These are phyloP conservation scores for Rhyacophila brunnea DNA, from an alignment of 1,140 invertebrate species.

Conservation along the genomic window DNA sequence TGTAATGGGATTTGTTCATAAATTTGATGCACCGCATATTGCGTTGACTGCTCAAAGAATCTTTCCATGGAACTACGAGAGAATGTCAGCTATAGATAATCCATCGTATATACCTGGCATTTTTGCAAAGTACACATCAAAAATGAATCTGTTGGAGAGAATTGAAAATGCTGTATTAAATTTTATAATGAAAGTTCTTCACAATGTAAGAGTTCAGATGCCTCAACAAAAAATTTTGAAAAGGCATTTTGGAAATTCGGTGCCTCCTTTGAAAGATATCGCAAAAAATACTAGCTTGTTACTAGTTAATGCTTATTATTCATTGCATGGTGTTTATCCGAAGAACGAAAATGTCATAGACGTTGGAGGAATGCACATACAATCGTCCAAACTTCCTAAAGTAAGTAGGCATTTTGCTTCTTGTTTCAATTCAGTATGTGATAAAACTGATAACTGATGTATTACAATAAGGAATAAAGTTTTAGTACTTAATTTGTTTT, in stretches of 20 bases:
- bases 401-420: constrained; percentile 40
- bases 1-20: constrained; percentile 56
- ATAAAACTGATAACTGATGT: too few relatives aligned
- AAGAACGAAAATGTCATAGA: constrained; percentile 60
- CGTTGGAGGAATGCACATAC: constrained; percentile 57
- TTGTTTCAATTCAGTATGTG: too few relatives aligned
- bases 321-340: constrained; percentile 49
- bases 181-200: constrained; percentile 50
- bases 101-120: constrained; percentile 56
- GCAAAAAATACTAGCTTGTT: constrained; percentile 57
- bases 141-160: constrained; percentile 57
- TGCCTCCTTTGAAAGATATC: constrained; percentile 56
- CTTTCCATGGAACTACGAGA: constrained; percentile 59
- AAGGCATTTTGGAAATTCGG: constrained; percentile 55
- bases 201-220: constrained; percentile 51
- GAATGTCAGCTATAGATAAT: constrained; percentile 57
- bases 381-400: constrained; percentile 45
- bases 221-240: constrained; percentile 54
- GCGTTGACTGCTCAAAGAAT: constrained; percentile 58
- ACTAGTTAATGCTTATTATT: constrained; percentile 60
- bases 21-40: constrained; percentile 58
- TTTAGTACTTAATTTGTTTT: too few relatives aligned
- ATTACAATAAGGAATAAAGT: too few relatives aligned
- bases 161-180: constrained; percentile 54
- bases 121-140: constrained; percentile 47